Conservation (phyloP, 2,888 invertebrate genomes). For the Leptothorax acervorum region DNA sequence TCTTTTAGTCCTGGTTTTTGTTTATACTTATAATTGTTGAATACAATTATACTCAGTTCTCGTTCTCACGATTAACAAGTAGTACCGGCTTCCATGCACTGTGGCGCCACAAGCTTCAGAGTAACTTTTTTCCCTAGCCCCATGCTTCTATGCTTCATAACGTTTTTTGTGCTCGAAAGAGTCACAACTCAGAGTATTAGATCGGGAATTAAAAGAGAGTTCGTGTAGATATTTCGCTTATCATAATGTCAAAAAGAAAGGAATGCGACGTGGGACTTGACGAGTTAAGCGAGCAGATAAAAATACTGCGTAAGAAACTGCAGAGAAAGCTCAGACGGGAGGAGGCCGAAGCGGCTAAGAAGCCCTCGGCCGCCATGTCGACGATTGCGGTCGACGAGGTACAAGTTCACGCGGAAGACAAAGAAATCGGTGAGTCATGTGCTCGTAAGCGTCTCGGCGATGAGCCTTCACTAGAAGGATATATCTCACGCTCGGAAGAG, state of each 20-base stretch:
- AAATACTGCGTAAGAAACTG: neutral
- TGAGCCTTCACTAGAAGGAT: neutral
- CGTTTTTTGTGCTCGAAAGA: neutral
- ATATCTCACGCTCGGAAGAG: neutral
- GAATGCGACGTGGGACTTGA: rapidly evolving
- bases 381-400: too few species aligned
- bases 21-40: too few species aligned
- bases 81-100: neutral
- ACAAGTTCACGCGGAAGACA: neutral
- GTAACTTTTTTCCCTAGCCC: neutral
- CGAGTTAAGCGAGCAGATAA: neutral
- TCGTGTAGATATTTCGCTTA: too few species aligned
- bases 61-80: conserved; percentile 6
- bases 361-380: too few species aligned
- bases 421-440: neutral
- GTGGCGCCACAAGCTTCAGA: neutral
- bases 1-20: too few species aligned
- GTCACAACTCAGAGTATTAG: neutral
- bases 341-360: neutral
- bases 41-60: neutral
- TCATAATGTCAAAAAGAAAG: neutral
- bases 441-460: neutral
- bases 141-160: neutral
- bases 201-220: neutral
- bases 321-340: neutral